These are phyloP conservation scores for Serrognathus titanus DNA, from an alignment of 2,888 invertebrate species.

Conservation along the genomic window DNA sequence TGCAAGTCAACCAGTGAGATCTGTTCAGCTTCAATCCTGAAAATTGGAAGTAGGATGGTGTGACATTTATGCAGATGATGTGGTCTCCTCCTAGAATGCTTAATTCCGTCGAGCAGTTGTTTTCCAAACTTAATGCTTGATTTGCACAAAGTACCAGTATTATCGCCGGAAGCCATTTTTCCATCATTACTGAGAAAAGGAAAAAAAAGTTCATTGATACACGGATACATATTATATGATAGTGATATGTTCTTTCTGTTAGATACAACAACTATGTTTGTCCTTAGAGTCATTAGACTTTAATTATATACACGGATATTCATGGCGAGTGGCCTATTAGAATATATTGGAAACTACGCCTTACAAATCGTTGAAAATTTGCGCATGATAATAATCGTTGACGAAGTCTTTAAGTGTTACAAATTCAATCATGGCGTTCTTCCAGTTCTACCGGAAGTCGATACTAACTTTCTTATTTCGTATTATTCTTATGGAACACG, in stretches of 20 bases:
- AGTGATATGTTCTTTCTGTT: not conserved
- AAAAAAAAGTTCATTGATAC: not conserved
- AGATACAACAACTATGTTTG: too few relatives aligned
- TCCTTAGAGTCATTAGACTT: too few relatives aligned
- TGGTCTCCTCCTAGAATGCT: constrained; percentile 37
- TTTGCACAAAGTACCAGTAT: constrained; percentile 19
- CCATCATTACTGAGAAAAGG: constrained; percentile 35
- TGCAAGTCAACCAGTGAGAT: constrained; percentile 43
- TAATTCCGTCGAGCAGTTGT: constrained; percentile 13
- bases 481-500: too few relatives aligned
- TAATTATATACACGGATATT: too few relatives aligned
- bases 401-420: too few relatives aligned
- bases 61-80: constrained; percentile 40
- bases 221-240: not conserved
- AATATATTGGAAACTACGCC: too few relatives aligned
- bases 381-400: too few relatives aligned
- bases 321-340: too few relatives aligned
- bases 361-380: too few relatives aligned
- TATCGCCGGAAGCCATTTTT: constrained; percentile 36
- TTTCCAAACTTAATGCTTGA: constrained; percentile 2
- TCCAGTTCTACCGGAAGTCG: too few relatives aligned
- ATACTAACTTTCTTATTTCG: too few relatives aligned
- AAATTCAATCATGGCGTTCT: too few relatives aligned
- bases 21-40: constrained; percentile 35
- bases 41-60: constrained; percentile 37